phyloP scores from a whole-genome alignment of 2,888 invertebrate species.

The Cheilosia urbana region DNA sequence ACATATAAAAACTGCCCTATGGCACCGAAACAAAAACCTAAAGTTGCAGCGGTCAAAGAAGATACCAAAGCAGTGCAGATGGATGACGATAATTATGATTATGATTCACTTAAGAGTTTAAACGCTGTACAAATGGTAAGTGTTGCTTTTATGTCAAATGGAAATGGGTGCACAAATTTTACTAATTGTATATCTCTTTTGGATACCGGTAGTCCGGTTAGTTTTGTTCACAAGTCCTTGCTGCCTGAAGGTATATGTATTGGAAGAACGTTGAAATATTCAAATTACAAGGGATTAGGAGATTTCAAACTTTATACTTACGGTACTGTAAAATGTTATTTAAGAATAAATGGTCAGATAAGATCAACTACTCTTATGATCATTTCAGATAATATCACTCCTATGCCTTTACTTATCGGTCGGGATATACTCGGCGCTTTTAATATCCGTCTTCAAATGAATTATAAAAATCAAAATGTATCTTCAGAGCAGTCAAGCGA shows the following conservation, averaged over 20 bases:
- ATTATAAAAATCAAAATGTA: not conserved
- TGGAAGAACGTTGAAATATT: no score
- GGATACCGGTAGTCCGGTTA: no score
- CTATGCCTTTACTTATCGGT: not conserved
- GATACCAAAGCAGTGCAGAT: not conserved
- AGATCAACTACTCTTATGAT: not conserved
- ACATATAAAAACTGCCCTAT: constrained; percentile 22
- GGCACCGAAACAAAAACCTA: not conserved
- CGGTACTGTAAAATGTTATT: no score
- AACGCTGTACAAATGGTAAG: no score
- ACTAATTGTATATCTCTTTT: no score
- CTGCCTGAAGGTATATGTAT: no score
- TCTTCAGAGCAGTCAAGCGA: not conserved
- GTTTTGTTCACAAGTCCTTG: no score
- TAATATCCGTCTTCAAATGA: not conserved
- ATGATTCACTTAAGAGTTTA: no score
- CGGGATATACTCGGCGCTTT: not conserved
- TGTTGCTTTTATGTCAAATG: no score
- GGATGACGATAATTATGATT: not conserved
- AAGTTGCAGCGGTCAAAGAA: not conserved
- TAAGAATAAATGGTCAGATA: not conserved
- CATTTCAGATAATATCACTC: constrained; percentile 15
- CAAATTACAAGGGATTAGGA: no score
- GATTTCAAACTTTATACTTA: no score
- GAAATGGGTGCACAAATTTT: no score